A percentile compares a stretch with the other conserved stretches of the same genome.
Evolutionary conservation across 2,113 vertebrate genomes (phyloP).

Genomic region (Ceyx melanurus): DNA sequence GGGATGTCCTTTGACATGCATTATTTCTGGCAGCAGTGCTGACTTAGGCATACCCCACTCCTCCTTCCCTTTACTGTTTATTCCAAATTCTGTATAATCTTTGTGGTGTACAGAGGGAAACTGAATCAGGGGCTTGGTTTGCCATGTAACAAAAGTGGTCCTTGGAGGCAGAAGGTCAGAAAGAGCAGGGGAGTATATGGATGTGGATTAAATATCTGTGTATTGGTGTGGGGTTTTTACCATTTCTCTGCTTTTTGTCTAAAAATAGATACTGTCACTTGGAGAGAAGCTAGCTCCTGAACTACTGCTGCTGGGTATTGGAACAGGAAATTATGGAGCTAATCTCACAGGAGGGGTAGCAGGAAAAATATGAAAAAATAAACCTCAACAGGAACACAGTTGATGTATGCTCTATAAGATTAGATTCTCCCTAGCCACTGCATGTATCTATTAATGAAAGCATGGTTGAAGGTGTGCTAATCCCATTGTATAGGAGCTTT

Average conservation of each 20-base stretch:
- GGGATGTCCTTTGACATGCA: constrained; percentile 7
- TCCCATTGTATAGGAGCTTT: neutral
- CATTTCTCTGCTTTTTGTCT: neutral
- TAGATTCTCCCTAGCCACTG: neutral
- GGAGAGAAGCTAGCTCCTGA: neutral
- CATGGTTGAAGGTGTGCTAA: neutral
- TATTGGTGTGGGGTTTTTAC: neutral
- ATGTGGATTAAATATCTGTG: neutral
- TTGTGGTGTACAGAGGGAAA: neutral
- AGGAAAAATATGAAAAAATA: neutral
- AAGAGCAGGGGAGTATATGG: neutral
- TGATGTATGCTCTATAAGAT: neutral
- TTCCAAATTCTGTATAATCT: neutral
- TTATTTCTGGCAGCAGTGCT: constrained; percentile 41
- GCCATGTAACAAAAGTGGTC: neutral
- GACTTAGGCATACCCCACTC: neutral
- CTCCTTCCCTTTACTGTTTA: neutral
- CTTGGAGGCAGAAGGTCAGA: neutral
- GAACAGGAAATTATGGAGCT: neutral
- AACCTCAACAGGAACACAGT: neutral
- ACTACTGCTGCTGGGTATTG: neutral
- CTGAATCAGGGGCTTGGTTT: neutral
- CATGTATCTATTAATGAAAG: neutral
- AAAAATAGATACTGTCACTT: neutral
- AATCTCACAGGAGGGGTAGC: neutral